Evolutionary conservation across 2,113 vertebrate genomes (phyloP), one percentile per base, ranked within the genome.

Genomic region (Orthochromis malagaraziensis): DNA sequence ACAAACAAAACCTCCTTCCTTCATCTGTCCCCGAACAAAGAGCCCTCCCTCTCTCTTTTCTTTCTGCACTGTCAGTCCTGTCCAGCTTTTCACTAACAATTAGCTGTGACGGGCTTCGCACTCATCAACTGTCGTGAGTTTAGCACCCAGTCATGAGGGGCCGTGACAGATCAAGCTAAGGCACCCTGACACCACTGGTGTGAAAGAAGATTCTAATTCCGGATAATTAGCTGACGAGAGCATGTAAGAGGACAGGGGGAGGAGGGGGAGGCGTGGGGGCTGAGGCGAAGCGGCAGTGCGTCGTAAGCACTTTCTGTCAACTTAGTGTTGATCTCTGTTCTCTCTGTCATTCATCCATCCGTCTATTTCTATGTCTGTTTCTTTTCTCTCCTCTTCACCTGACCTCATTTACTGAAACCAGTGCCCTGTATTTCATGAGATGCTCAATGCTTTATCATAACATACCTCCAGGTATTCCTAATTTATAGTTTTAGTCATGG

Each of bases 151-250:
- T 94, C 95, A 96, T 90, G 92, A 92, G 90, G 91, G 92, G 91
- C 89, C 80, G 77, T 92, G 94, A 96, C 96, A 95, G 94, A 95
- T 96, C 95, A 96, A 88, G 95, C 95, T 97, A 96, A 97, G 94
- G 95, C 94, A 79, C 87, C 89, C 91, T 96, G 96, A 96, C 97
- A 97, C 96, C 94, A 88, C 96, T 96, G 96, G 96, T 96, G 96
- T 96, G 96, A 97, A 97, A 94, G 96, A 95, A 96, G 96, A 96
- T 96, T 96, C 96, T 96, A 96, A 96, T 96, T 97, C 95, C 83
- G 95, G 93, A 96, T 97, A 97, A 97, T 97, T 96, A 97, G 96
- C 96, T 96, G 96, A 96, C 92, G 94, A 96, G 95, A 93, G 94
- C 94, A 95, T 89, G 94, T 83, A 87, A 85, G 79, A 82, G 81